Conservation (phyloP, 2,797 vertebrate species). For the Protosalanx chinensis region DNA sequence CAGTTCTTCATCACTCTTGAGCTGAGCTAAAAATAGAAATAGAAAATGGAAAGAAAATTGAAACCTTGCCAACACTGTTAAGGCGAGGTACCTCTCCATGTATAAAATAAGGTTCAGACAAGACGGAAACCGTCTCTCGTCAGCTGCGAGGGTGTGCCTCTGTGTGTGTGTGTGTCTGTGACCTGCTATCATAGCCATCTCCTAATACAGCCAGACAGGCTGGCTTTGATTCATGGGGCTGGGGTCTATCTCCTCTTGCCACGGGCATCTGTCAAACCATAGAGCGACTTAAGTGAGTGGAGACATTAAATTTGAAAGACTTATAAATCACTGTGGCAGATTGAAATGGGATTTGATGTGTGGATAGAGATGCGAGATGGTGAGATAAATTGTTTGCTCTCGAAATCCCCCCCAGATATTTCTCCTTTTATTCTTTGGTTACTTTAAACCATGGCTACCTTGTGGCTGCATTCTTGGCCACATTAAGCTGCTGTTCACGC, state of each 20-base stretch:
- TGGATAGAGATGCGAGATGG: conserved; percentile 22
- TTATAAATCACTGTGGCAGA: conserved; percentile 51
- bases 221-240: conserved; percentile 60
- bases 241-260: conserved; percentile 50
- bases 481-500: conserved; percentile 25
- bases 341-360: conserved; percentile 43
- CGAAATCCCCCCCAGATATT: neutral
- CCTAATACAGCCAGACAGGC: conserved; percentile 51
- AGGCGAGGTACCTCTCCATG: neutral
- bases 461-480: conserved; percentile 6
- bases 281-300: conserved; percentile 49
- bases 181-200: conserved; percentile 45
- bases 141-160: neutral
- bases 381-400: conserved; percentile 11
- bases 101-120: neutral
- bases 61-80: neutral
- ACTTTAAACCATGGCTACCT: neutral
- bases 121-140: neutral
- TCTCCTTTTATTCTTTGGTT: neutral
- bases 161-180: conserved; percentile 43
- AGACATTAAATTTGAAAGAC: conserved; percentile 47
- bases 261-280: conserved; percentile 39
- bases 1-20: neutral
- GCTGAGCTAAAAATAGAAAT: neutral
- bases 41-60: too few species aligned